Evolutionary conservation across 30 jellyfish, hydroid and myxozoan genomes (phyloP), one percentile per base, ranked within the genome.

Genomic region (Hydractinia symbiolongicarpus): DNA sequence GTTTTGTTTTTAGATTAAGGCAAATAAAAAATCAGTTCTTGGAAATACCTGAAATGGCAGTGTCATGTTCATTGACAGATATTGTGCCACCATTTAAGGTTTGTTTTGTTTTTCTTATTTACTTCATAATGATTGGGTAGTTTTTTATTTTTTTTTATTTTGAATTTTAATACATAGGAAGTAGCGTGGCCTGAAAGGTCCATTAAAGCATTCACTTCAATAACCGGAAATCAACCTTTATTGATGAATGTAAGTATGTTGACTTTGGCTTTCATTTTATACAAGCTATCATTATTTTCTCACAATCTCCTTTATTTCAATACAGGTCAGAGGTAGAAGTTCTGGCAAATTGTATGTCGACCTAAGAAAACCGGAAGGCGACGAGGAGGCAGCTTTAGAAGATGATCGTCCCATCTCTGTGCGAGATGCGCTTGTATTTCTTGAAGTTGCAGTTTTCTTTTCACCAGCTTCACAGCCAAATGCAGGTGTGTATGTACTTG

Each of bases 391-490:
- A 60, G 56, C 85, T 30, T 30, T 49, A 15, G 96, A 91, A 17
- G 96, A 91, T 81, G 97, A 90, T 53, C 69, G 96, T 44, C 98
- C 98, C 7, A 80, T 86, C 50, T 91, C 98, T 5, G 87, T 86
- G 16, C 84, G 98, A 67, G 98, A 91, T 83, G 95, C 98, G n/a
- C 76, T 91, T 17, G 89, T 91, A 19, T 91, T 91, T 67, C 73
- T 91, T 40, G 98, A 87, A 50, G 95, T 79, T 66, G 98, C 98
- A 4, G 53, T 77, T 54, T 86, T 88, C 73, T 77, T 66, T 17
- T 86, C 98, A 51, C 84, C 92, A 4, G 67, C 76, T 20, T 91
- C 98, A 0, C 69, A 57, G 16, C 93, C 96, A 11, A 77, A 77
- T n/a, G 76, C 74, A 19, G 77, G 85, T 77, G 4, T 9, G 81